A percentile compares a stretch with the other conserved stretches of the same genome.
phyloP scores from a whole-genome alignment of 2,888 invertebrate genomes.

The Hirudinaria manillensis region DNA sequence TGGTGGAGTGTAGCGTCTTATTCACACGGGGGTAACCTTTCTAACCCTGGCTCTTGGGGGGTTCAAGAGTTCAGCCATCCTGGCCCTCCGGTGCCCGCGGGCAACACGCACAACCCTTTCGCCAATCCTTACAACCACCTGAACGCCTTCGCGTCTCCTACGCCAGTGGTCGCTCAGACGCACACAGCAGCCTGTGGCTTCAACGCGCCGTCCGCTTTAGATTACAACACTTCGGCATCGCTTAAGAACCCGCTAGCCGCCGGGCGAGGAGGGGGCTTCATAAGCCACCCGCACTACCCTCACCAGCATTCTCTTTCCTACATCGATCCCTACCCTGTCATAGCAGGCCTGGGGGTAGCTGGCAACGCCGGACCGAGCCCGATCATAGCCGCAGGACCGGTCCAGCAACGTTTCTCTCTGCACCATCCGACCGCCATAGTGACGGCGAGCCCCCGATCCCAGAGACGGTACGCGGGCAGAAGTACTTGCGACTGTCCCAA shows the following conservation, averaged over 20 bases:
- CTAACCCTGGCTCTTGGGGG: constrained; percentile 5
- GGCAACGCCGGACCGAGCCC: neutral
- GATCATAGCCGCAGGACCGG: constrained; percentile 10
- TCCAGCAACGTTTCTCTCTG: constrained; percentile 18
- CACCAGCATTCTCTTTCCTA: constrained; percentile 26
- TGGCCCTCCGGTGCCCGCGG: neutral
- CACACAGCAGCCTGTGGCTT: neutral
- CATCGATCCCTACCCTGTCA: constrained; percentile 19
- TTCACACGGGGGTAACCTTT: constrained; percentile 2
- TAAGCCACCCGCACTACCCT: constrained; percentile 22
- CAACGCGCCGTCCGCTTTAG: constrained; percentile 17
- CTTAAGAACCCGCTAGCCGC: constrained; percentile 7
- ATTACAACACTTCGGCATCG: constrained; percentile 9
- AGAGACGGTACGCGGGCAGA: constrained; percentile 82
- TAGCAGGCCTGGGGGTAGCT: neutral
- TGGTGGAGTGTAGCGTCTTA: constrained; percentile 22
- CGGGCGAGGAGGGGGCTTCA: neutral
- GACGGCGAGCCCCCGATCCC: constrained; percentile 47
- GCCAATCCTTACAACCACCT: constrained; percentile 13
- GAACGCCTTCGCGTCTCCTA: neutral
- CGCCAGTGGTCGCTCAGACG: neutral
- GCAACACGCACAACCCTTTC: neutral
- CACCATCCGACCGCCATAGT: constrained; percentile 60
- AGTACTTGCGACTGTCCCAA: constrained; percentile 98
- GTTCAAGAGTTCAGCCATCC: neutral